Evolutionary conservation across 2,797 vertebrate species (phyloP).

Genomic region (Pogoniulus pusillus): DNA sequence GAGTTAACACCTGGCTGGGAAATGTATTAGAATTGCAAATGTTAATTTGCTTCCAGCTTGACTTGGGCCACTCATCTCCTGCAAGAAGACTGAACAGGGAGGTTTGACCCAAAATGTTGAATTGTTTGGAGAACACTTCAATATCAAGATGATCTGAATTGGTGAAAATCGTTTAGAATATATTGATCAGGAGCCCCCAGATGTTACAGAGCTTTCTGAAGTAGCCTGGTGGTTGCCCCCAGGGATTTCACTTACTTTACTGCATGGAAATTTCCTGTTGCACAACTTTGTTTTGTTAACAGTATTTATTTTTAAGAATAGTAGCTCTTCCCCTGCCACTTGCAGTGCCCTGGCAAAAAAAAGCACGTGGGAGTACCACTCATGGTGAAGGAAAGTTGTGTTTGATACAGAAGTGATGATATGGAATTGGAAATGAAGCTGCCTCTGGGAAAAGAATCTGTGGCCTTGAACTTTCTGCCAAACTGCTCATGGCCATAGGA

Average conservation of each 20-base stretch:
- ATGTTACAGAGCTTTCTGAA: not conserved
- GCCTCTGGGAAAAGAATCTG: not conserved
- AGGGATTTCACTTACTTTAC: not conserved
- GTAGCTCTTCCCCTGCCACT: not conserved
- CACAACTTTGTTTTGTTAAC: not conserved
- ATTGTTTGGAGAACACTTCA: not conserved
- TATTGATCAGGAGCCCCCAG: not conserved
- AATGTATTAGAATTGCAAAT: conserved; percentile 35
- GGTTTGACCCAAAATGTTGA: not conserved
- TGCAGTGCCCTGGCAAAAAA: not conserved
- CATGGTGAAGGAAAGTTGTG: fast-evolving
- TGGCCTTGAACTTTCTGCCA: not conserved
- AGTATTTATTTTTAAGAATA: not conserved
- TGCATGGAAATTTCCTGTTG: not conserved
- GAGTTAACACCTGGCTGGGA: conserved; percentile 29
- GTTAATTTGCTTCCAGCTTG: conserved; percentile 41
- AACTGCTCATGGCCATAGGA: not conserved
- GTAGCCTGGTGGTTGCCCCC: not conserved
- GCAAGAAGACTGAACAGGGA: not conserved
- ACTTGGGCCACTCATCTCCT: not conserved
- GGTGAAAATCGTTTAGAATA: not conserved
- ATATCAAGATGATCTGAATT: not conserved
- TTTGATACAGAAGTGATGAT: not conserved
- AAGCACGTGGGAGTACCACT: not conserved
- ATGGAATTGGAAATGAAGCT: not conserved